Evolutionary conservation across 2,888 invertebrate species (phyloP).

Genomic region (Erebia aethiops): DNA sequence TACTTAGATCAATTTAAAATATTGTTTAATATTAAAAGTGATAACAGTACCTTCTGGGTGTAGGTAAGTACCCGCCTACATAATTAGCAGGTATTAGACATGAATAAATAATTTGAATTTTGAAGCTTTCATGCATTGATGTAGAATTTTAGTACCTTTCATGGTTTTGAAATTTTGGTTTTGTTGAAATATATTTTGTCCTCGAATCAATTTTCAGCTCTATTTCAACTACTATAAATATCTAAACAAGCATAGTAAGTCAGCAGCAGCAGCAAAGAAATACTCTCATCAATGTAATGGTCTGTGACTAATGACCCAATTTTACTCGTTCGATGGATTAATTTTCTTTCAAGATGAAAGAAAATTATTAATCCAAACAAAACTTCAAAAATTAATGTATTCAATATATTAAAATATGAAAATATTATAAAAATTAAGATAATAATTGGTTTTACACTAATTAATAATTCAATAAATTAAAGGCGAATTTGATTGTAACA

Average conservation of each 20-base stretch:
- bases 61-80: too few species aligned
- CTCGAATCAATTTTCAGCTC: neutral
- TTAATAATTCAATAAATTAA: neutral
- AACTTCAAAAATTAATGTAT: too few species aligned
- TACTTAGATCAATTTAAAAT: too few species aligned
- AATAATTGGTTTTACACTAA: neutral
- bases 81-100: too few species aligned
- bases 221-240: neutral
- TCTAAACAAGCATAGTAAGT: neutral
- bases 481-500: too few species aligned
- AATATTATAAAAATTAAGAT: neutral
- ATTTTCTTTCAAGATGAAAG: neutral
- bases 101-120: too few species aligned
- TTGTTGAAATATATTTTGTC: too few species aligned
- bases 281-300: conserved; percentile 19
- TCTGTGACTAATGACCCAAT: conserved; percentile 24
- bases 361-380: neutral
- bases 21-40: too few species aligned
- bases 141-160: too few species aligned
- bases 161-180: too few species aligned
- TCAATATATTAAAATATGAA: neutral
- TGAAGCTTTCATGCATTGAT: too few species aligned
- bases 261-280: conserved; percentile 9
- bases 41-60: too few species aligned
- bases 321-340: conserved; percentile 7